phyloP scores from a whole-genome alignment of 2,113 vertebrate genomes.

The Sinocyclocheilus maitianheensis region DNA sequence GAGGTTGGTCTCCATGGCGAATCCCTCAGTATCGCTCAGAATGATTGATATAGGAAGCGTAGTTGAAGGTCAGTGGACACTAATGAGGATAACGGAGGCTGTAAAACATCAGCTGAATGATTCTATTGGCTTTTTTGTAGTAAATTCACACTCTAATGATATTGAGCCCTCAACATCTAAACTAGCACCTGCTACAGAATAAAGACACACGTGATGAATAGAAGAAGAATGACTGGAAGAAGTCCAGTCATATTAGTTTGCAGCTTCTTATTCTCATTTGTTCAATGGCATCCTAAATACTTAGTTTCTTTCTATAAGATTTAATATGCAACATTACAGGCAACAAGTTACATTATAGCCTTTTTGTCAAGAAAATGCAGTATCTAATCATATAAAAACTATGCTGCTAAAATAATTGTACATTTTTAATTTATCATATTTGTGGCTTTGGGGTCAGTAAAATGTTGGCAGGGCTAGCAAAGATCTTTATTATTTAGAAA shows the following conservation, averaged over 20 bases:
- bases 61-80: constrained; percentile 18
- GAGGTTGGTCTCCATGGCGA: background rate
- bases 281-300: background rate
- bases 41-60: constrained; percentile 9
- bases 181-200: background rate
- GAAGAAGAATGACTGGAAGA: no score
- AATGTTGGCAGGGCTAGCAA: no score
- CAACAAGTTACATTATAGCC: background rate
- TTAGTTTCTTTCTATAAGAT: background rate
- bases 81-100: background rate
- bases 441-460: background rate
- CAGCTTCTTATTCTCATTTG: background rate
- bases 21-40: background rate
- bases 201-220: background rate
- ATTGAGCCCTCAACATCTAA: background rate
- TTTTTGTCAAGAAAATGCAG: background rate
- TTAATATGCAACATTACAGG: background rate
- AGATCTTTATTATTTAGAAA: background rate
- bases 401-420: background rate
- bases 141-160: background rate
- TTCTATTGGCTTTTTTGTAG: background rate
- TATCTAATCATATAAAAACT: background rate
- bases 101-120: background rate
- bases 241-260: no score
- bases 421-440: background rate